phyloP scores from a whole-genome alignment of 2,113 vertebrate species.

The Eleginops maclovinus region DNA sequence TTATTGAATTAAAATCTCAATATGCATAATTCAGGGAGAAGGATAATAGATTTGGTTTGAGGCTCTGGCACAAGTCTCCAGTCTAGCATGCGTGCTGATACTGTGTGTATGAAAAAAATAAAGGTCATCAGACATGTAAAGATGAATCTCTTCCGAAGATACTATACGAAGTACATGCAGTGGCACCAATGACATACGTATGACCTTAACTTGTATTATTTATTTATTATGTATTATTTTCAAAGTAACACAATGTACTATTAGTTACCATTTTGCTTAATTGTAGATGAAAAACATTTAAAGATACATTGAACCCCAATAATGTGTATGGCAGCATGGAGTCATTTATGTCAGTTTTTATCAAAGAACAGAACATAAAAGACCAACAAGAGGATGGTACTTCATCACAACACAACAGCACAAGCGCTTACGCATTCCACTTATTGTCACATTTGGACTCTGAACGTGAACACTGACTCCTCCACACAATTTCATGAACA shows the following conservation, averaged over 20 bases:
- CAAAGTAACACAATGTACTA: not conserved
- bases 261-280: not conserved
- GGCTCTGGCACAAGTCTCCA: not conserved
- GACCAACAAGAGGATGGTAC: too few relatives aligned
- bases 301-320: too few relatives aligned
- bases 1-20: slow-evolving; percentile 6
- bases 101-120: not conserved
- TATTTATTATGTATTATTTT: not conserved
- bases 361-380: too few relatives aligned
- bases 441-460: not conserved
- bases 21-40: not conserved
- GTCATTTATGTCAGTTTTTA: too few relatives aligned
- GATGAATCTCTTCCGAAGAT: not conserved
- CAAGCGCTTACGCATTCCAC: not conserved
- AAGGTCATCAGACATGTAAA: not conserved
- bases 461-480: not conserved
- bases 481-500: not conserved
- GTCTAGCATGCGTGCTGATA: not conserved
- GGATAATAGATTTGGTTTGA: not conserved
- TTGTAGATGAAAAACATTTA: not conserved
- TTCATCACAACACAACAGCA: too few relatives aligned
- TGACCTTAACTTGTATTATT: not conserved
- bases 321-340: too few relatives aligned
- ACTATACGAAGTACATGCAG: not conserved
- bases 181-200: not conserved